Conservation (phyloP, 2,888 invertebrate genomes). For the Andrena flavipes region DNA sequence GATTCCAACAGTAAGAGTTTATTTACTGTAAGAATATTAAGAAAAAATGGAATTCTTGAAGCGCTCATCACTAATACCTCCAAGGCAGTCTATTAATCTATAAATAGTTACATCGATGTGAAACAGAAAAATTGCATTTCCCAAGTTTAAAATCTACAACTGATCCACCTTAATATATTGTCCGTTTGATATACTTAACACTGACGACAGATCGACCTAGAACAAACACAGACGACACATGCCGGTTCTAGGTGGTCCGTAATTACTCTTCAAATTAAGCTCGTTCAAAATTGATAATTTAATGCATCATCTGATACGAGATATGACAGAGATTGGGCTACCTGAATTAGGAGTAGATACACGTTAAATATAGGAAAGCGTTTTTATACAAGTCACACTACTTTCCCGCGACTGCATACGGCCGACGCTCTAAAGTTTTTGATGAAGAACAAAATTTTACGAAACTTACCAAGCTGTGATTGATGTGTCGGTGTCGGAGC, state of each 20-base stretch:
- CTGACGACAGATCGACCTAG: neutral
- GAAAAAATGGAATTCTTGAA: too few relatives aligned
- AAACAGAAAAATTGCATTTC: neutral
- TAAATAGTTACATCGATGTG: too few relatives aligned
- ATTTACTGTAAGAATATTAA: too few relatives aligned
- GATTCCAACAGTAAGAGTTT: too few relatives aligned
- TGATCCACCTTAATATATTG: neutral
- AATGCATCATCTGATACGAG: neutral
- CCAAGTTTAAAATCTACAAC: neutral
- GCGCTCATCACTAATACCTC: too few relatives aligned
- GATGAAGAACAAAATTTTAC: constrained; percentile 1
- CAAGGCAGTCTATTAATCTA: too few relatives aligned
- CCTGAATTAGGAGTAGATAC: neutral
- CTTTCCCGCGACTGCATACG: neutral
- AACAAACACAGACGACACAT: neutral
- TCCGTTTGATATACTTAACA: too few relatives aligned
- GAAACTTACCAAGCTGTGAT: constrained; percentile 80
- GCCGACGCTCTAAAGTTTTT: constrained; percentile 14
- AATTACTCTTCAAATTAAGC: constrained; percentile 14
- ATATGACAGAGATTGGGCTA: neutral
- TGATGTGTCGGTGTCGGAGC: constrained; percentile 88
- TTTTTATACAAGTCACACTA: neutral
- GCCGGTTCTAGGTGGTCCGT: neutral
- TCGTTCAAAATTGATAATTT: constrained; percentile 5
- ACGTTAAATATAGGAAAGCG: neutral